phyloP scores from a whole-genome alignment of 2,113 vertebrate species.

The Monopterus albus region DNA sequence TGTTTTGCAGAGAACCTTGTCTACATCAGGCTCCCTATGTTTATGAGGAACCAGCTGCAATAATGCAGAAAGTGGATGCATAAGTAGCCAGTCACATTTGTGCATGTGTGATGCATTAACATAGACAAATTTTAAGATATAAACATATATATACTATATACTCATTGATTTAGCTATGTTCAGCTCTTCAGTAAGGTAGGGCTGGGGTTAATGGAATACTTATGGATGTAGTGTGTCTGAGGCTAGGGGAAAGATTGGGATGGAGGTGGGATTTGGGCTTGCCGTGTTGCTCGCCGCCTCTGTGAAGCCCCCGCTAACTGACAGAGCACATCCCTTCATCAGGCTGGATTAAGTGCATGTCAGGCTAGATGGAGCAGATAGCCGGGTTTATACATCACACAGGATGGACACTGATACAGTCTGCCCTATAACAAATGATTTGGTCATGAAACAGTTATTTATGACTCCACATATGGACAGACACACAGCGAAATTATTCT shows the following conservation, averaged over 20 bases:
- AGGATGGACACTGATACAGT: conserved; percentile 36
- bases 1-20: conserved; percentile 55
- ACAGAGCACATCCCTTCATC: conserved; percentile 70
- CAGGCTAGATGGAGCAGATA: conserved; percentile 64
- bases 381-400: conserved; percentile 51
- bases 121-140: conserved; percentile 43
- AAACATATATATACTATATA: conserved; percentile 42
- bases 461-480: conserved; percentile 45
- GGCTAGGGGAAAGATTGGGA: conserved; percentile 65
- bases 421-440: conserved; percentile 70
- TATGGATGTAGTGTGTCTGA: conserved; percentile 67
- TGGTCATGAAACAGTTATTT: conserved; percentile 62
- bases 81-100: conserved; percentile 5
- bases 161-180: conserved; percentile 60
- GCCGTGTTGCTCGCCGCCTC: conserved; percentile 42
- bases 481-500: conserved; percentile 57
- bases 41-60: conserved; percentile 41
- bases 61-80: conserved; percentile 39
- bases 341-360: conserved; percentile 71
- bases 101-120: conserved; percentile 32
- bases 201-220: conserved; percentile 79
- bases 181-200: conserved; percentile 67
- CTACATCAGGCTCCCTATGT: conserved; percentile 36
- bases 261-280: conserved; percentile 71
- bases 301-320: conserved; percentile 64